phyloP scores from a whole-genome alignment of 2,888 invertebrate genomes.

The Therioaphis trifolii region DNA sequence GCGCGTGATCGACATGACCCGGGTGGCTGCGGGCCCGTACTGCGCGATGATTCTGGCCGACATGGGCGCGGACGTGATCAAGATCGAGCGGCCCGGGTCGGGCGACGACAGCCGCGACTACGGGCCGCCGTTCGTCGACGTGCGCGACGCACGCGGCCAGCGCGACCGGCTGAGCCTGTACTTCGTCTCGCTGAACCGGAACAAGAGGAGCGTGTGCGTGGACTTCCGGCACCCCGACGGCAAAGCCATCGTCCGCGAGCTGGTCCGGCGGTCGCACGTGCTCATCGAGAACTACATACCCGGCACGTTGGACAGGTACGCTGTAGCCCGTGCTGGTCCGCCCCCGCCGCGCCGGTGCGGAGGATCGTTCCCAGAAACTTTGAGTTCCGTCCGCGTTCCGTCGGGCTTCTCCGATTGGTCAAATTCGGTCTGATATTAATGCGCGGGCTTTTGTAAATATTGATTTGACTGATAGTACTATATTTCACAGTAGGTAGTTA shows the following conservation, averaged over 20 bases:
- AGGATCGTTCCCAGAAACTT: too few species aligned
- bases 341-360: too few species aligned
- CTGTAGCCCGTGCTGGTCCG: too few species aligned
- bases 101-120: slow-evolving; percentile 88
- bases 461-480: too few species aligned
- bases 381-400: too few species aligned
- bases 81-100: slow-evolving; percentile 85
- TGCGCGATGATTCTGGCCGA: slow-evolving; percentile 95
- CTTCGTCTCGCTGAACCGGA: slow-evolving; percentile 89
- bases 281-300: slow-evolving; percentile 95
- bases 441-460: too few species aligned
- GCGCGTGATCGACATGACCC: slow-evolving; percentile 81
- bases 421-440: too few species aligned
- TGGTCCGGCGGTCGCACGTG: slow-evolving; percentile 85
- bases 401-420: too few species aligned
- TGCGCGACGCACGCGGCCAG: slow-evolving; percentile 70
- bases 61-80: slow-evolving; percentile 91
- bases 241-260: slow-evolving; percentile 75
- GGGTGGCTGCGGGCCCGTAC: slow-evolving; percentile 93
- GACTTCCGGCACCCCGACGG: slow-evolving; percentile 82
- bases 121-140: slow-evolving; percentile 89
- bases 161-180: slow-evolving; percentile 77
- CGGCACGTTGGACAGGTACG: slow-evolving; percentile 81
- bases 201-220: slow-evolving; percentile 91
- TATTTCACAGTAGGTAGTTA: too few species aligned